phyloP scores from a whole-genome alignment of 2,113 vertebrate genomes.

The Gymnorhina tibicen region DNA sequence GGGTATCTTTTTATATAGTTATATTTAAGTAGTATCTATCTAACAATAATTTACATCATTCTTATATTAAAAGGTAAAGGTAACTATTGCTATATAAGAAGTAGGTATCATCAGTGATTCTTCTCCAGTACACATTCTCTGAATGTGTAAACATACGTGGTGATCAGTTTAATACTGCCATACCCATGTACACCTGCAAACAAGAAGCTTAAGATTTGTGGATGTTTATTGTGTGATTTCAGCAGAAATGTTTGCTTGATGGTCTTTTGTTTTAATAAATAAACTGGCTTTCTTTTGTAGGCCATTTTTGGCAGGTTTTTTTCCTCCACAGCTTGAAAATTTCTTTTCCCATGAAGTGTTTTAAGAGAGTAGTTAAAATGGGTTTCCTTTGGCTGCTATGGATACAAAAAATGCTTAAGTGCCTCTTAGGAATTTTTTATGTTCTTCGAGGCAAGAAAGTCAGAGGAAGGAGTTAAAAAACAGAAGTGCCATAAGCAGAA shows the following conservation, averaged over 20 bases:
- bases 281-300: background rate
- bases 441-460: background rate
- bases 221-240: background rate
- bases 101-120: background rate
- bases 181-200: background rate
- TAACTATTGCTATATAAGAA: background rate
- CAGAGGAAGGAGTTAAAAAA: constrained; percentile 25
- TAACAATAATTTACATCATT: background rate
- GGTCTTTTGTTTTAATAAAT: background rate
- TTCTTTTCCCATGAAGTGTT: background rate
- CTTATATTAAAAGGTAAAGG: background rate
- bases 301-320: rapidly evolving
- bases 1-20: background rate
- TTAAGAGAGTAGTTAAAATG: background rate
- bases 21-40: background rate
- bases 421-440: background rate
- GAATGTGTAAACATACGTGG: background rate
- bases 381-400: background rate
- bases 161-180: background rate
- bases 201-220: background rate
- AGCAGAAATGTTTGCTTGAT: background rate
- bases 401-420: background rate
- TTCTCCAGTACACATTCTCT: background rate
- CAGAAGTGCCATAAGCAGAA: constrained; percentile 2
- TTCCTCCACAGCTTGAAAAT: background rate